Evolutionary conservation across 2,888 invertebrate genomes (phyloP).

Genomic region (Acanthosepion esculentum): DNA sequence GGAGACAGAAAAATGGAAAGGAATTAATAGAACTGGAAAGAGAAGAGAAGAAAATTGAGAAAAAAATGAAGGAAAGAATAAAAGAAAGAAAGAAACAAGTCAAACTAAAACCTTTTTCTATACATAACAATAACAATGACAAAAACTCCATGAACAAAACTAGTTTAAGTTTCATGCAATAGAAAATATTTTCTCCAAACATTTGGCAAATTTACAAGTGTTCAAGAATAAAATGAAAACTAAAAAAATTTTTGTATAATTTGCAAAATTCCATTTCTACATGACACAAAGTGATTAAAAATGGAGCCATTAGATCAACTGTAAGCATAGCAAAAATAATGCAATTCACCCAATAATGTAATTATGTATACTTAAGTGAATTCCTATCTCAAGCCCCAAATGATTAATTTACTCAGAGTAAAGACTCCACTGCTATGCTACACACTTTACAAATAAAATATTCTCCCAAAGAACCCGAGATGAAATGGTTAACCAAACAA

Average conservation of each 20-base stretch:
- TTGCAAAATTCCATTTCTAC: conserved; percentile 12
- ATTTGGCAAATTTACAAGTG: neutral
- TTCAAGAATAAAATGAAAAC: neutral
- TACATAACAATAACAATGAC: neutral
- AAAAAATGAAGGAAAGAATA: neutral
- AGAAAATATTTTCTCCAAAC: neutral
- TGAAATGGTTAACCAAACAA: neutral
- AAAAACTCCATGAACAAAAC: neutral
- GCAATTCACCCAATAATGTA: neutral
- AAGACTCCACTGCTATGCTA: neutral
- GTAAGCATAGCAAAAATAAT: neutral
- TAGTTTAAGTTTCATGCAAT: conserved; percentile 2
- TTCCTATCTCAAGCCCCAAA: neutral
- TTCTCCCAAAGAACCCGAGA: neutral
- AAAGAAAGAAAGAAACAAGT: neutral
- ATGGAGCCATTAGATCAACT: neutral
- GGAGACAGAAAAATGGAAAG: neutral
- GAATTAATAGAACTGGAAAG: neutral
- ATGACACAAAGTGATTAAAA: conserved; percentile 22
- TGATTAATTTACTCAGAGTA: conserved; percentile 20
- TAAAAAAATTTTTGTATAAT: neutral
- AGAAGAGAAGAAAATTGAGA: neutral
- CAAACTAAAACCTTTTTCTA: neutral
- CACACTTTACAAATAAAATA: neutral
- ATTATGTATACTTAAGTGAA: conserved; percentile 20